phyloP scores from a whole-genome alignment of 1,140 invertebrate species.

The Ridgeia piscesae region DNA sequence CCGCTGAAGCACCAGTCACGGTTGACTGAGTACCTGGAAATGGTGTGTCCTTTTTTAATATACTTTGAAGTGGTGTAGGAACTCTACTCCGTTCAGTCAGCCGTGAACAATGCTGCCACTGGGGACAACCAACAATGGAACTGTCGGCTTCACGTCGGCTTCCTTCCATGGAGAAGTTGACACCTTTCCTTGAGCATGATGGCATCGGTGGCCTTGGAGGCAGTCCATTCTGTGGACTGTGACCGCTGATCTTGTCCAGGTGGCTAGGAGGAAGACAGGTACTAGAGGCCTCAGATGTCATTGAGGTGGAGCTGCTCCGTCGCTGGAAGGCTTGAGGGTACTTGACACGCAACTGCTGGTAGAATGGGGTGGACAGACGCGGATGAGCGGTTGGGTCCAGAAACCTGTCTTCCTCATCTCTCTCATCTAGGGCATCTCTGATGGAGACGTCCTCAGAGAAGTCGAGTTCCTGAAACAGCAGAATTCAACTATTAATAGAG shows the following conservation, averaged over 20 bases:
- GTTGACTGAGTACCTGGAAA: background rate
- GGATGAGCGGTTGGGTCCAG: background rate
- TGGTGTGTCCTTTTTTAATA: background rate
- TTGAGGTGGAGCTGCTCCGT: constrained; percentile 7
- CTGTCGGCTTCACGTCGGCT: background rate
- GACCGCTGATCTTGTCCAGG: background rate
- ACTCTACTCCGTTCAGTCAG: background rate
- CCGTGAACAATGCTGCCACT: background rate
- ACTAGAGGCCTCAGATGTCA: background rate
- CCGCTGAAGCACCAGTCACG: background rate
- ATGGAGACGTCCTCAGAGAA: background rate
- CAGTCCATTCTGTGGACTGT: background rate
- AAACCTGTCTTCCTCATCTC: background rate
- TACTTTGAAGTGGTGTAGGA: background rate
- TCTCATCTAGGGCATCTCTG: background rate
- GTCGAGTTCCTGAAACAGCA: background rate
- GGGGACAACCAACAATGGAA: background rate
- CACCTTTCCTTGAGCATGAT: background rate
- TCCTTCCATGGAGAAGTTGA: background rate
- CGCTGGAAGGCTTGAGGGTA: constrained; percentile 16
- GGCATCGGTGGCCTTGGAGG: background rate
- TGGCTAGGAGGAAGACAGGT: background rate
- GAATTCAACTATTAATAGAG: background rate
- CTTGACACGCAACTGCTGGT: background rate
- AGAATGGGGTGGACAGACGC: constrained; percentile 3